Conservation (phyloP, 2,888 invertebrate species). For the Yponomeuta malinellus region DNA sequence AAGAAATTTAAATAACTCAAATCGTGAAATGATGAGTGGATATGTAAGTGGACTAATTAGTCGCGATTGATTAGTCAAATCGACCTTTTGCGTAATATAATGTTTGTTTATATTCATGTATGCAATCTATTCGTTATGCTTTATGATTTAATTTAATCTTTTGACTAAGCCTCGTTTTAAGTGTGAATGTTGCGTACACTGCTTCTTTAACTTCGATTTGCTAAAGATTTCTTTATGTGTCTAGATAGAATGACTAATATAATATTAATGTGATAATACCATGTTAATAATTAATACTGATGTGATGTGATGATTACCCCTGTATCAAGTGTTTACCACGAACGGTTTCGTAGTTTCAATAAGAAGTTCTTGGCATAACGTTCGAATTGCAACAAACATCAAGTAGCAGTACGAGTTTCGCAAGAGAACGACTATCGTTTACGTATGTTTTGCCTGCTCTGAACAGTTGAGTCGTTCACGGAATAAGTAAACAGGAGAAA, state of each 20-base stretch:
- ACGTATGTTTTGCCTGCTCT: not conserved
- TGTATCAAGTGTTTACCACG: no score
- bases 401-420: not conserved
- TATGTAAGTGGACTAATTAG: not conserved
- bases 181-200: not conserved
- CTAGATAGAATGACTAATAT: no score
- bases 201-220: no score
- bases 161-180: not conserved
- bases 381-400: not conserved
- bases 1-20: not conserved
- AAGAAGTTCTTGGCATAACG: not conserved
- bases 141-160: not conserved
- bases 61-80: not conserved
- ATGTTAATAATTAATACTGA: no score
- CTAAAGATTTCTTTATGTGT: no score
- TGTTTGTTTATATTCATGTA: not conserved
- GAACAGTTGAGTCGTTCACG: not conserved
- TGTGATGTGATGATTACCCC: no score
- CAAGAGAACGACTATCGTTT: not conserved
- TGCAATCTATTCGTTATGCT: not conserved
- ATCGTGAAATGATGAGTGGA: not conserved
- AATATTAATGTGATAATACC: no score
- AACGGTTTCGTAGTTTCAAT: not conserved
- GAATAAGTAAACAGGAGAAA: not conserved
- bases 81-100: not conserved